A percentile compares a stretch with the other conserved stretches of the same genome.
Evolutionary conservation across 2,113 vertebrate species (phyloP).

Genomic region (Megaleporinus macrocephalus): DNA sequence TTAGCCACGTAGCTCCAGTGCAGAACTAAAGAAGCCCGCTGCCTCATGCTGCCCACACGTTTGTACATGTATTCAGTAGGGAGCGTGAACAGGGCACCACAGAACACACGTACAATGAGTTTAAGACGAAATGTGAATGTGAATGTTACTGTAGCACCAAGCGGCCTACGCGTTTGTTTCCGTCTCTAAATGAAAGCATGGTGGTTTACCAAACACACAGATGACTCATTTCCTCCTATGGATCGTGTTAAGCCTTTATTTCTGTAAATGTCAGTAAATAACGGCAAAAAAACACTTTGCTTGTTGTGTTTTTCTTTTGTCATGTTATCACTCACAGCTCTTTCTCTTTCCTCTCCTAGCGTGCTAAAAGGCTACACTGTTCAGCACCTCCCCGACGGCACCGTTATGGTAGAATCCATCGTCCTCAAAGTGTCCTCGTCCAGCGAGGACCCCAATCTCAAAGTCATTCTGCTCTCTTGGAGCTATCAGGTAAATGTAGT

Average conservation of each 20-base stretch:
- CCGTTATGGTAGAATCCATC: conserved; percentile 95
- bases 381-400: conserved; percentile 93
- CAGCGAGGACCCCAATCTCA: conserved; percentile 87
- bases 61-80: background rate
- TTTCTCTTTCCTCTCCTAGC: conserved; percentile 61
- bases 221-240: conserved; percentile 43
- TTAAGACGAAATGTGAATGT: background rate
- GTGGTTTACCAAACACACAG: background rate
- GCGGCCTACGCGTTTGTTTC: background rate
- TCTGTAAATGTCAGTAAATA: conserved; percentile 40
- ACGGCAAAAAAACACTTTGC: background rate
- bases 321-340: background rate
- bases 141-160: background rate
- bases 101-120: background rate
- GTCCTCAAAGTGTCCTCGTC: conserved; percentile 93
- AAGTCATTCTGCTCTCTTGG: conserved; percentile 95
- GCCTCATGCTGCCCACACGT: background rate
- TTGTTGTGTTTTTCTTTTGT: background rate
- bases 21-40: too few species aligned
- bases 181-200: background rate
- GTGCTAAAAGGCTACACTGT: conserved; percentile 89
- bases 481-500: conserved; percentile 88
- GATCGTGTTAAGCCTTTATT: background rate
- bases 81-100: background rate
- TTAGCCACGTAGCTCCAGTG: too few species aligned